Evolutionary conservation across 2,113 vertebrate species (phyloP), one percentile per base, ranked within the genome.

Genomic region (Aplodontia rufa): DNA sequence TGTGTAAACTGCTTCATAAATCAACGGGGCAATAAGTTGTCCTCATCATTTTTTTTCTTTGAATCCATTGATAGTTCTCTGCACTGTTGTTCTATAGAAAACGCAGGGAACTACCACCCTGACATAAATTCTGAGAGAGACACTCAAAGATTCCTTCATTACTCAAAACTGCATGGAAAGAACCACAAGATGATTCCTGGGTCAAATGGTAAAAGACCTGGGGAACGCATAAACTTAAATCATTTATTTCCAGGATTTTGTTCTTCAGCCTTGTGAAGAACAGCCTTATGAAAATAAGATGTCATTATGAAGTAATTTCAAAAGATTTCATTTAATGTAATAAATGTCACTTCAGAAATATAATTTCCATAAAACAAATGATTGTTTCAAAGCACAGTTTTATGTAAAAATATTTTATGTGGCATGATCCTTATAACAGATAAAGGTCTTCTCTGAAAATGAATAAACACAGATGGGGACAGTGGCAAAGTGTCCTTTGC

Each of bases 311-410:
- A 90, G 55, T 93, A 83, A 83, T 35, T 94, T 92, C 24, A n/a
- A 40, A 62, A 71, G 75, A 93, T 93, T 51, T 42, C 76, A 90
- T 69, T 95, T 66, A 84, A 53, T 66, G 22, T 45, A 16, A 96
- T 76, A 5, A 69, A 91, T 69, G 71, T 93, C 84, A 87, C 68
- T 94, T 95, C 80, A 95, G 84, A 97, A 94, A 93, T 62, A 85
- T 92, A 93, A 84, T 87, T 72, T 9, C 30, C 71, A 86, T 76
- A 91, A 94, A 80, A 93, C 19, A 16, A 96, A n/a, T 37, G 53
- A 87, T 28, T 6, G 19, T 72, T 84, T 84, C 76, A 87, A 91
- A 97, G 53, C 58, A 95, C 51, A 90, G 45, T 26, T 71, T 80
- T 62, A 68, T 49, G 55, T 76, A 72, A 95, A 96, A 78, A 24